Percentiles rank a stretch among this genome's conserved stretches.
phyloP scores from a whole-genome alignment of 2,888 invertebrate genomes.

The Acanthococcus lagerstroemiae region DNA sequence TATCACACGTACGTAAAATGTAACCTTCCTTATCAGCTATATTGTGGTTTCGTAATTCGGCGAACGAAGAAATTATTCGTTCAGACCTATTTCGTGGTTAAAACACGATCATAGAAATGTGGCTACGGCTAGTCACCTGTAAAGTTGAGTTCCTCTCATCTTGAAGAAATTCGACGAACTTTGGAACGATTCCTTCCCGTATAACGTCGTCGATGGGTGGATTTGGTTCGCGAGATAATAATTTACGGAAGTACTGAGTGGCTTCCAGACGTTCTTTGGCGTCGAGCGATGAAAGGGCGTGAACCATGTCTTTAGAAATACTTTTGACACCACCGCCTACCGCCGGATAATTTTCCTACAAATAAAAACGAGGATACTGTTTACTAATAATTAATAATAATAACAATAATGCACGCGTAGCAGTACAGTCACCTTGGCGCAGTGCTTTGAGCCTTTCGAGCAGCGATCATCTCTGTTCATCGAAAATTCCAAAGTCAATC shows the following conservation, averaged over 20 bases:
- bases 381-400: not conserved
- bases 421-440: no score
- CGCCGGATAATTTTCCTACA: not conserved
- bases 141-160: conserved; percentile 32
- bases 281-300: conserved; percentile 65
- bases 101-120: no score
- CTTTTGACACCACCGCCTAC: not conserved
- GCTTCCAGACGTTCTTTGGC: conserved; percentile 65
- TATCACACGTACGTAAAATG: no score
- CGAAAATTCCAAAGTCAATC: no score
- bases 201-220: conserved; percentile 97
- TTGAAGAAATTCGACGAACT: conserved; percentile 84
- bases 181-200: conserved; percentile 83
- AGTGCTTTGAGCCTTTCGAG: no score
- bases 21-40: no score
- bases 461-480: no score
- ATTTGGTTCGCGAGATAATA: conserved; percentile 87
- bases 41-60: no score
- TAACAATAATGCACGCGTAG: no score
- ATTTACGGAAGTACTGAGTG: conserved; percentile 77
- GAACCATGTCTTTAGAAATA: conserved; percentile 76
- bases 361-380: not conserved
- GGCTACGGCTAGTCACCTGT: conserved; percentile 33
- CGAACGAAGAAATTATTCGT: no score
- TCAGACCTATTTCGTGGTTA: no score